Evolutionary conservation across 2,888 invertebrate genomes (phyloP).

Genomic region (Apodemia mormo): DNA sequence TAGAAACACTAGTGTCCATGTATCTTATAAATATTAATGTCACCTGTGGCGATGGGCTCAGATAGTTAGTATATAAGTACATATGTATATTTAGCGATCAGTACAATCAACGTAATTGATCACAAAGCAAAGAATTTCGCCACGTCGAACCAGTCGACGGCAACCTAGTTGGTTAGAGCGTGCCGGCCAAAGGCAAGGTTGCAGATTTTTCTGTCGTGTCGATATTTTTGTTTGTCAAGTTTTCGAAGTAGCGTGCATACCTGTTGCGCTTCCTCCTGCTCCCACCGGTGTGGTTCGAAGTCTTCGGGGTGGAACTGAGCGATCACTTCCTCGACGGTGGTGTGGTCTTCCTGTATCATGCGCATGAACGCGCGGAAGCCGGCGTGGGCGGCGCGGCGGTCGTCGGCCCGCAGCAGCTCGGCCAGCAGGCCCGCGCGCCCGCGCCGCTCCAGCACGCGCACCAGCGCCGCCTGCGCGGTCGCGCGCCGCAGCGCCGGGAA

Average conservation of each 20-base stretch:
- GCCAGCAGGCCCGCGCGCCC: constrained; percentile 91
- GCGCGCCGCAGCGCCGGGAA: constrained; percentile 91
- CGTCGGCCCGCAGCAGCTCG: constrained; percentile 89
- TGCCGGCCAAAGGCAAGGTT: no score
- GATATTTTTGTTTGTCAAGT: no score
- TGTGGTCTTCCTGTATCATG: constrained; percentile 88
- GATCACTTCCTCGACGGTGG: constrained; percentile 91
- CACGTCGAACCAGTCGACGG: no score
- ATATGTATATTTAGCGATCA: no score
- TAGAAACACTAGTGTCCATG: no score
- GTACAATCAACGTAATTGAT: no score
- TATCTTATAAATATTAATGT: no score
- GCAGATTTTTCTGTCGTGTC: no score
- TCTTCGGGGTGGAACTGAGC: constrained; percentile 92
- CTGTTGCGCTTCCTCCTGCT: constrained; percentile 85
- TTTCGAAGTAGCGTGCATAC: constrained; percentile 51
- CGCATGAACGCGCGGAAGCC: constrained; percentile 93
- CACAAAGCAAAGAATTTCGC: no score
- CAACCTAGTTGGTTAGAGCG: no score
- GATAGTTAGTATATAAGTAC: constrained; percentile 32
- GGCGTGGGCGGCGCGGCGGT: constrained; percentile 87
- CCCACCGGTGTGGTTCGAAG: constrained; percentile 91
- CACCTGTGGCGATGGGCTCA: no score
- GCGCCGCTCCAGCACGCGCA: constrained; percentile 91
- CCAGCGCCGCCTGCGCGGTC: constrained; percentile 91